Conservation (phyloP, 2,888 invertebrate species). For the Lottia gigantea region DNA sequence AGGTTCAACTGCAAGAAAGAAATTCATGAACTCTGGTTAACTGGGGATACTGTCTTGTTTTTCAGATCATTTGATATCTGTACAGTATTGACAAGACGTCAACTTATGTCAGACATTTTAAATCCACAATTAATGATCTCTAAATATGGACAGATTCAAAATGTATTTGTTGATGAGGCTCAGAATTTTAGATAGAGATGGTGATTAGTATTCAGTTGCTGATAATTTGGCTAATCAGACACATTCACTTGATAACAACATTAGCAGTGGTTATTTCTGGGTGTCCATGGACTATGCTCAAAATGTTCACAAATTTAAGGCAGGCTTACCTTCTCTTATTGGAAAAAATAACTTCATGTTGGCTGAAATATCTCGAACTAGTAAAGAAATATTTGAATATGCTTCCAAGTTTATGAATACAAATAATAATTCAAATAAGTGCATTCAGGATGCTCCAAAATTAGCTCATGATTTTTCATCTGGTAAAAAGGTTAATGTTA, state of each 20-base stretch:
- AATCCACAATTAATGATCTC: slow-evolving; percentile 18
- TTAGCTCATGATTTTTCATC: slow-evolving; percentile 48
- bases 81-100: slow-evolving; percentile 39
- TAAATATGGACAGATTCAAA: slow-evolving; percentile 38
- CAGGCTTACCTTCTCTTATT: slow-evolving; percentile 50
- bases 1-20: too few relatives aligned
- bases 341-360: slow-evolving; percentile 58
- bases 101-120: slow-evolving; percentile 38
- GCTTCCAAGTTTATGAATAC: slow-evolving; percentile 50
- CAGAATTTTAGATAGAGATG: slow-evolving; percentile 59
- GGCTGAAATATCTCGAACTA: slow-evolving; percentile 53
- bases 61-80: slow-evolving; percentile 49
- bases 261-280: slow-evolving; percentile 50
- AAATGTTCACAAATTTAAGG: slow-evolving; percentile 57
- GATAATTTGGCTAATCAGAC: slow-evolving; percentile 40
- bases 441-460: slow-evolving; percentile 31
- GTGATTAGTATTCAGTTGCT: slow-evolving; percentile 52
- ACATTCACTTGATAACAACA: slow-evolving; percentile 14
- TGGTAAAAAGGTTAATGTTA: slow-evolving; percentile 46
- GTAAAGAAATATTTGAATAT: slow-evolving; percentile 55
- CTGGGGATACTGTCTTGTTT: neutral
- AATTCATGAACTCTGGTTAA: too few relatives aligned
- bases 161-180: slow-evolving; percentile 54
- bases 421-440: slow-evolving; percentile 20
- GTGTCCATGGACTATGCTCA: slow-evolving; percentile 58